Percentiles rank a stretch among this genome's conserved stretches.
phyloP scores from a whole-genome alignment of 2,113 vertebrate genomes.

The Pygoscelis adeliae region DNA sequence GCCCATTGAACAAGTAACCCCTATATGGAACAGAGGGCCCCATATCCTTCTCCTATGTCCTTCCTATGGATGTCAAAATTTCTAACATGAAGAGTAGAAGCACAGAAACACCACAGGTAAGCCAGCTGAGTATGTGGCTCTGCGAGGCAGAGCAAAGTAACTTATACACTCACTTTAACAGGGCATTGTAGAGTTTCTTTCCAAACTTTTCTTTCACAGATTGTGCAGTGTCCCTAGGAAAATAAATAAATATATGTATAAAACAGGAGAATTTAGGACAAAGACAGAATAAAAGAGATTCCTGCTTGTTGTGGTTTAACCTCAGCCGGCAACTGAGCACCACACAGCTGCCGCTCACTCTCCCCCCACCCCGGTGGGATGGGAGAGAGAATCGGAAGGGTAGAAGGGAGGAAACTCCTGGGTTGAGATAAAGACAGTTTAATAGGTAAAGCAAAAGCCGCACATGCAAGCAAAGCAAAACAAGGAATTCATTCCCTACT shows the following conservation, averaged over 20 bases:
- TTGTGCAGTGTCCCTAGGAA: slow-evolving; percentile 91
- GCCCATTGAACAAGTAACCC: not conserved
- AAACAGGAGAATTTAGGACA: not conserved
- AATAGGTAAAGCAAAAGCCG: no score
- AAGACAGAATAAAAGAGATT: not conserved
- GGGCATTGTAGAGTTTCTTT: slow-evolving; percentile 90
- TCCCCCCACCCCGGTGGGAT: no score
- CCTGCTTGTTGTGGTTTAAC: not conserved
- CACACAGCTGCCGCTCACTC: no score
- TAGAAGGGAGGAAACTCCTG: no score
- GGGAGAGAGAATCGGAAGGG: no score
- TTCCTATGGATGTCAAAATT: not conserved
- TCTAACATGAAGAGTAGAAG: not conserved
- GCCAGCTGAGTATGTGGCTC: not conserved
- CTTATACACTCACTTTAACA: slow-evolving; percentile 83
- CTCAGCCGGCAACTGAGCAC: no score
- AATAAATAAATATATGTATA: not conserved
- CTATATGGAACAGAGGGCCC: not conserved
- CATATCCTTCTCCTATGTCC: not conserved
- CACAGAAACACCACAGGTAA: not conserved
- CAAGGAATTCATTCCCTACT: no score
- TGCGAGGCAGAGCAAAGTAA: not conserved
- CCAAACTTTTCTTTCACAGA: slow-evolving; percentile 97
- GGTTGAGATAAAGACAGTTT: no score
- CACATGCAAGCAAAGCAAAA: no score